Evolutionary conservation across 2,113 vertebrate species (phyloP).

Genomic region (Strix uralensis): DNA sequence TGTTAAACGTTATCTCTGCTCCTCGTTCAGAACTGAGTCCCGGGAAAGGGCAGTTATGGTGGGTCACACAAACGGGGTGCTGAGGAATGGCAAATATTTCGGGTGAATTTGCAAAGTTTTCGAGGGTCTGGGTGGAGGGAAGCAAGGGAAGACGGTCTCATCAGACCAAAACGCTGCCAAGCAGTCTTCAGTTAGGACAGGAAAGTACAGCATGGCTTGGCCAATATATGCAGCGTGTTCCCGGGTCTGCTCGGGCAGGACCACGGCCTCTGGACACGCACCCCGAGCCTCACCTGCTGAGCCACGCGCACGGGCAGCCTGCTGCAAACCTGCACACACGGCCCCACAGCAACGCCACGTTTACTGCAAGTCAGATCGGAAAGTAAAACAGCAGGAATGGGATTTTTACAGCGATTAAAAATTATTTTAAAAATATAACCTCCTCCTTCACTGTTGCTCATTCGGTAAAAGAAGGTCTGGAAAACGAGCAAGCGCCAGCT

Average conservation of each 20-base stretch:
- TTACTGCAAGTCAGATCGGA: not conserved
- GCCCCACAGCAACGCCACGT: not conserved
- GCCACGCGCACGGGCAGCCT: not conserved
- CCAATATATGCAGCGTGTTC: not conserved
- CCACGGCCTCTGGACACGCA: not conserved
- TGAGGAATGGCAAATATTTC: not conserved
- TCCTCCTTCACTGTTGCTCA: not conserved
- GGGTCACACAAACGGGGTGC: not conserved
- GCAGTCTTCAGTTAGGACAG: not conserved
- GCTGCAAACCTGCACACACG: not conserved
- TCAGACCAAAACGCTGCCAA: not conserved
- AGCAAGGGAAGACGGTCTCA: not conserved
- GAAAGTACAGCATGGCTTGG: not conserved
- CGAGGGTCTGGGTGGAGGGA: not conserved
- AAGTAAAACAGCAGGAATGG: not conserved
- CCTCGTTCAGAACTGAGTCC: not conserved
- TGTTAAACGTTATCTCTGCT: constrained; percentile 2
- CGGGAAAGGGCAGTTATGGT: not conserved
- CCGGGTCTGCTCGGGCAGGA: not conserved
- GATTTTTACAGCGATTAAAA: not conserved
- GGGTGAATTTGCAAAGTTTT: not conserved
- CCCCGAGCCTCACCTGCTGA: accelerated
- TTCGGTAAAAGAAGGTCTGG: not conserved
- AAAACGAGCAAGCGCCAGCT: accelerated
- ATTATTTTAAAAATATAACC: accelerated